These are phyloP conservation scores for Bellardia bayeri DNA, from an alignment of 2,888 invertebrate genomes.

Conservation along the genomic window DNA sequence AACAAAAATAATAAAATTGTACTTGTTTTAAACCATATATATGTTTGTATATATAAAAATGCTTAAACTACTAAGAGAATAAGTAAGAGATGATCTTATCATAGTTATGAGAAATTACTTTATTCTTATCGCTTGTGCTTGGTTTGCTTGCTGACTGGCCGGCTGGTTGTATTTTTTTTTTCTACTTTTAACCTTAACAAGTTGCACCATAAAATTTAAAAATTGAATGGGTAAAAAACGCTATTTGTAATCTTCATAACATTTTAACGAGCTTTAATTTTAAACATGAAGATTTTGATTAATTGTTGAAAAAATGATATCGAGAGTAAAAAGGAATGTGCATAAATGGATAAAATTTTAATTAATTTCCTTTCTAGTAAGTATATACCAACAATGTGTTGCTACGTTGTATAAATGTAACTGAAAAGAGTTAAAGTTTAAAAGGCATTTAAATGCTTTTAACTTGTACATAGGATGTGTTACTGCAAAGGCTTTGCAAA, in stretches of 20 bases:
- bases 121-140: conserved; percentile 65
- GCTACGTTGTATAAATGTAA: neutral
- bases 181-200: conserved; percentile 41
- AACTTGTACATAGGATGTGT: no score
- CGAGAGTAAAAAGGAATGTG: neutral
- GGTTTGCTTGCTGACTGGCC: conserved; percentile 2
- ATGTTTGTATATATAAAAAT: conserved; percentile 3
- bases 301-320: conserved; percentile 66
- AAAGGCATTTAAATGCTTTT: neutral
- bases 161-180: neutral
- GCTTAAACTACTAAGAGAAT: conserved; percentile 47
- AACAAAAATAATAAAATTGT: neutral
- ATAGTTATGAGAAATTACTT: conserved; percentile 73
- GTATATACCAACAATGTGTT: neutral
- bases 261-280: conserved; percentile 73
- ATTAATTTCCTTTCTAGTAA: conserved; percentile 44
- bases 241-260: conserved; percentile 69
- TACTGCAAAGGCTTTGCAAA: neutral
- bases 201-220: conserved; percentile 38
- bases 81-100: conserved; percentile 70
- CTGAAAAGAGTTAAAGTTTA: neutral
- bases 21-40: conserved; percentile 7
- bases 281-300: conserved; percentile 69
- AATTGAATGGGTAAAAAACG: conserved; percentile 52
- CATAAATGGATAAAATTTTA: conserved; percentile 37